Evolutionary conservation across 2,797 vertebrate species (phyloP).

Genomic region (Bradypus variegatus): DNA sequence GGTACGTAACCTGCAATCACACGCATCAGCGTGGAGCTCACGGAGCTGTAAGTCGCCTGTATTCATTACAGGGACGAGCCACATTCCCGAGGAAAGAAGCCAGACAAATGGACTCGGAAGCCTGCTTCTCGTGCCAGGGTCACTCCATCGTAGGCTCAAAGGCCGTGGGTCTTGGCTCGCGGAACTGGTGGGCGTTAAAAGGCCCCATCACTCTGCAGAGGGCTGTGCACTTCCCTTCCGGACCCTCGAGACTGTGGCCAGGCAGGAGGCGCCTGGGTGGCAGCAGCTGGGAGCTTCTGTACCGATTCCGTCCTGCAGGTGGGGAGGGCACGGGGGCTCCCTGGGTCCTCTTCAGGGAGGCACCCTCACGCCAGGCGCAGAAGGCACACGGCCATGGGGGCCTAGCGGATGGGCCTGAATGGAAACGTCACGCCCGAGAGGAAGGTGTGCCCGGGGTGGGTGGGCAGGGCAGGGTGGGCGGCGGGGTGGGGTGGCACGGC

Average conservation of each 20-base stretch:
- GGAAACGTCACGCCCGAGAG: constrained; percentile 86
- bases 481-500: constrained; percentile 74
- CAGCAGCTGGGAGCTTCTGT: neutral
- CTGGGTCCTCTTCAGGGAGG: no score
- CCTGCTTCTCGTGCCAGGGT: neutral
- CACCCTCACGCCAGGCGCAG: neutral
- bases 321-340: no score
- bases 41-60: constrained; percentile 51
- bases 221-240: neutral
- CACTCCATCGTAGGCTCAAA: rapidly evolving
- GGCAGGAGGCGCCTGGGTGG: neutral
- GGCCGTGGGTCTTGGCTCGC: neutral
- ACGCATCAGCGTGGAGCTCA: constrained; percentile 26
- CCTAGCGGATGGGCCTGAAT: constrained; percentile 87
- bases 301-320: neutral
- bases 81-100: constrained; percentile 45
- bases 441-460: constrained; percentile 84
- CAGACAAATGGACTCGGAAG: neutral
- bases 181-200: neutral
- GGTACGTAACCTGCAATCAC: neutral
- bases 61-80: constrained; percentile 44
- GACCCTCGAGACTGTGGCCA: neutral
- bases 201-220: rapidly evolving
- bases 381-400: constrained; percentile 26
- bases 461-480: constrained; percentile 74